phyloP scores from a whole-genome alignment of 2,888 invertebrate genomes.

The Apodemia mormo region DNA sequence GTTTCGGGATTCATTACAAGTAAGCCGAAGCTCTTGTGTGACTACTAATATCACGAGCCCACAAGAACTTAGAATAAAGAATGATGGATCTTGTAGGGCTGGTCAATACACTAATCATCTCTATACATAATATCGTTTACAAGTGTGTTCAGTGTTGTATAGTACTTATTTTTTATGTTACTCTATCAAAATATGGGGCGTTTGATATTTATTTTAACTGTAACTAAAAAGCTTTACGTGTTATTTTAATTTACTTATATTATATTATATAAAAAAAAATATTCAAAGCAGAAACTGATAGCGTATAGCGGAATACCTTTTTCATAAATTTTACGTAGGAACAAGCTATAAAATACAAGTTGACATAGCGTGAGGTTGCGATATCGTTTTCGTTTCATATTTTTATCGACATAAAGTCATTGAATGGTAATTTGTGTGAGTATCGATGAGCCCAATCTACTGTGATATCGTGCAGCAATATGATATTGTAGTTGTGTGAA shows the following conservation, averaged over 20 bases:
- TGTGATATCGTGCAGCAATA: not conserved
- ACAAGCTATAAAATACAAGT: slow-evolving; percentile 8
- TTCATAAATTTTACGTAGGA: not conserved
- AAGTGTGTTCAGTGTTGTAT: too few relatives aligned
- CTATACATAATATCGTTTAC: too few relatives aligned
- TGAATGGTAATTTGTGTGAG: not conserved
- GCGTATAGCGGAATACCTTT: not conserved
- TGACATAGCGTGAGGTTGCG: not conserved
- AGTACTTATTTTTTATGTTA: too few relatives aligned
- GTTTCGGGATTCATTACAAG: too few relatives aligned
- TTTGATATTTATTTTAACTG: too few relatives aligned
- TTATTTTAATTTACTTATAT: not conserved
- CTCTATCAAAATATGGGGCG: too few relatives aligned
- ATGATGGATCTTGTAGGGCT: too few relatives aligned
- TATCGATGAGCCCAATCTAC: not conserved
- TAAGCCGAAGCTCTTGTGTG: too few relatives aligned
- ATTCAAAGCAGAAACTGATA: not conserved
- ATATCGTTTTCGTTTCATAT: not conserved
- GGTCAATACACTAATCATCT: too few relatives aligned
- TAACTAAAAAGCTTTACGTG: too few relatives aligned
- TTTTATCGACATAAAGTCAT: slow-evolving; percentile 4
- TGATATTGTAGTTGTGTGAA: not conserved
- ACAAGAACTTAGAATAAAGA: too few relatives aligned
- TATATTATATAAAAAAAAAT: not conserved
- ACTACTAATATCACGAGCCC: too few relatives aligned